Evolutionary conservation across 2,888 invertebrate species (phyloP), one percentile per base, ranked within the genome.

Genomic region (Galerucella pusilla): DNA sequence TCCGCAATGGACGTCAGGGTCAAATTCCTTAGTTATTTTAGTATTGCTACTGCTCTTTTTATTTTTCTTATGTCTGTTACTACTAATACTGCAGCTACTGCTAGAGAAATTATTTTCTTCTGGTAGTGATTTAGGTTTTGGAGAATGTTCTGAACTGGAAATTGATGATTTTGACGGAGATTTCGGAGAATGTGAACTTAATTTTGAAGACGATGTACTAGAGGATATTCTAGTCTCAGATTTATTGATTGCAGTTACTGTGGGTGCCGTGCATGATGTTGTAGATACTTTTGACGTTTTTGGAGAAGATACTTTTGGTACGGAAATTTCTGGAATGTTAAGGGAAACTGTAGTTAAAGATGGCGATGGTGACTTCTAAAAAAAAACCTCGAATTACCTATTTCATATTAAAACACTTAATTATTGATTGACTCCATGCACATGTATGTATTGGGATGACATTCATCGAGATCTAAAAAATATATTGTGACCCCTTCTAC

Each of bases 1-100:
- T 2, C 96, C 96, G 86, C 96, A 96, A 85, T 96, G 96, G 80
- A 93, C 92, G 85, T 96, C 93, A 20, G 95, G 93, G 86, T 96
- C 94, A 87, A 94, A 96, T 85, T 94, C 93, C 76, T 83, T 83
- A 25, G 80, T 78, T 35, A 77, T 75, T 78, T 80, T 83, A 68
- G 81, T 79, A 69, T 75, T 81, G 66, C 75, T 80, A 77, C 81
- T 85, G 63, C 80, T 82, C 59, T 79, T 80, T 65, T 74, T 76
- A 25, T 77, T 78, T 66, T 78, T 78, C 68, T 78, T 78, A 66
- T 75, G 73, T 45, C 75, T 76, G 68, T 77, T 78, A 73, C 78
- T 78, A 70, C 71, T 77, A 60, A 74, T 69, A 66, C 71, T 75
- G 25, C 76, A 78, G 42, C 73, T 76, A 61, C 74, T 77, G 78